A percentile compares a stretch with the other conserved stretches of the same genome.
phyloP scores from a whole-genome alignment of 2,113 vertebrate species.

The Nothoprocta perdicaria region DNA sequence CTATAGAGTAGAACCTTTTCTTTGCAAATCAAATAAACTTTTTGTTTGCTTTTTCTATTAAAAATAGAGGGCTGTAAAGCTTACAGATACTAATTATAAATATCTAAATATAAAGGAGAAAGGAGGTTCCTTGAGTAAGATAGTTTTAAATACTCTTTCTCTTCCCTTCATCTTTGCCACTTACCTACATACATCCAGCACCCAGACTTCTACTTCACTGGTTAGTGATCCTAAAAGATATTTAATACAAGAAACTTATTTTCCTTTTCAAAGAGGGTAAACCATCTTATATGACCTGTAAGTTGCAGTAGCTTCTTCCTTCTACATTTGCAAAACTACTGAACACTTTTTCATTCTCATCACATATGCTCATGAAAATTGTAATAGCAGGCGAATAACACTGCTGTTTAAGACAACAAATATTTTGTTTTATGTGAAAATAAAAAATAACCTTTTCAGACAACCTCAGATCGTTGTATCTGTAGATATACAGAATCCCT shows the following conservation, averaged over 20 bases:
- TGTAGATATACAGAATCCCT: background rate
- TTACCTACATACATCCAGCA: background rate
- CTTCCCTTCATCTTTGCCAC: background rate
- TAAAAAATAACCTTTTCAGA: background rate
- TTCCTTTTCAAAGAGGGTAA: background rate
- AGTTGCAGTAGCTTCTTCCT: background rate
- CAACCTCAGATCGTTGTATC: background rate
- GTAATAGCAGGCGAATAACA: background rate
- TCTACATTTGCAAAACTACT: background rate
- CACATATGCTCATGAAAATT: background rate
- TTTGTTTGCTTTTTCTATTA: background rate
- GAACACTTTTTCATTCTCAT: background rate
- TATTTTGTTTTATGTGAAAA: background rate
- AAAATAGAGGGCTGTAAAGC: background rate
- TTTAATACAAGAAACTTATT: background rate
- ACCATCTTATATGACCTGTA: background rate
- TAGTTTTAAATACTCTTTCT: background rate
- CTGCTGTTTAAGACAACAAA: background rate
- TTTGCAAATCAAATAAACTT: background rate
- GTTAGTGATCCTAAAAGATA: background rate
- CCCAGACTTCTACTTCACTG: background rate
- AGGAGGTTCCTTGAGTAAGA: background rate
- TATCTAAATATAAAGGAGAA: background rate
- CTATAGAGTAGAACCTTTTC: background rate
- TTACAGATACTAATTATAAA: background rate